Evolutionary conservation across 1,140 invertebrate genomes (phyloP).

Genomic region (Bicyclus anynana): DNA sequence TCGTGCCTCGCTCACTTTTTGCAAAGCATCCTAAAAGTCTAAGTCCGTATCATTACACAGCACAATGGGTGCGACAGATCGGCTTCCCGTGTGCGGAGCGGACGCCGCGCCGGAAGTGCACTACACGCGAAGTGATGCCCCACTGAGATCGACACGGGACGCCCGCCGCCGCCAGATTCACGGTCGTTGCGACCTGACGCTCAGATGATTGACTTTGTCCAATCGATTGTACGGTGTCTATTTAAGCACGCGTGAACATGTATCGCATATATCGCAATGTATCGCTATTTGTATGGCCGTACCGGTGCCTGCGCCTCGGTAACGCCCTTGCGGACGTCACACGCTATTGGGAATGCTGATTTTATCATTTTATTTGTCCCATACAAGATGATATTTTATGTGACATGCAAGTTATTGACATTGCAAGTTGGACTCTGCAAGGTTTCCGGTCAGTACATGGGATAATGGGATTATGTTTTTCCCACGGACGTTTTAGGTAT

Average conservation of each 20-base stretch:
- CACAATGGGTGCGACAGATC: slow-evolving; percentile 21
- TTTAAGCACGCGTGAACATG: slow-evolving; percentile 46
- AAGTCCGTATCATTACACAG: slow-evolving; percentile 36
- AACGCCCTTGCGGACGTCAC: slow-evolving; percentile 51
- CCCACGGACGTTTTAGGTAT: slow-evolving; percentile 7
- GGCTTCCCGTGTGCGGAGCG: slow-evolving; percentile 14
- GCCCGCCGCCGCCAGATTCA: slow-evolving; percentile 50
- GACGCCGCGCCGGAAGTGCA: slow-evolving; percentile 48
- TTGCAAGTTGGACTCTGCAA: slow-evolving; percentile 6
- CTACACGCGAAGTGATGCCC: slow-evolving; percentile 49
- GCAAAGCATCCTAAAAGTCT: slow-evolving; percentile 33
- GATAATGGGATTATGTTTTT: slow-evolving; percentile 1
- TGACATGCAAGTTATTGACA: slow-evolving; percentile 22
- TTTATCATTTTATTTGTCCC: slow-evolving; percentile 29
- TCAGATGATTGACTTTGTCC: slow-evolving; percentile 70
- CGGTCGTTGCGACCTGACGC: slow-evolving; percentile 65
- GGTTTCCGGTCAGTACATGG: neutral
- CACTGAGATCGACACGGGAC: slow-evolving; percentile 54
- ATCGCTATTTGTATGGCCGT: slow-evolving; percentile 38
- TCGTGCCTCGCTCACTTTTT: slow-evolving; percentile 41
- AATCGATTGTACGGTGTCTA: slow-evolving; percentile 69
- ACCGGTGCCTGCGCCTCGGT: slow-evolving; percentile 31
- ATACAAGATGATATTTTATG: slow-evolving; percentile 27
- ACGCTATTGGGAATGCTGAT: slow-evolving; percentile 40
- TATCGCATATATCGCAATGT: too few species aligned